Percentiles rank a stretch among this genome's conserved stretches.
Evolutionary conservation across 2,113 vertebrate genomes (phyloP).

Genomic region (Fregata magnificens): DNA sequence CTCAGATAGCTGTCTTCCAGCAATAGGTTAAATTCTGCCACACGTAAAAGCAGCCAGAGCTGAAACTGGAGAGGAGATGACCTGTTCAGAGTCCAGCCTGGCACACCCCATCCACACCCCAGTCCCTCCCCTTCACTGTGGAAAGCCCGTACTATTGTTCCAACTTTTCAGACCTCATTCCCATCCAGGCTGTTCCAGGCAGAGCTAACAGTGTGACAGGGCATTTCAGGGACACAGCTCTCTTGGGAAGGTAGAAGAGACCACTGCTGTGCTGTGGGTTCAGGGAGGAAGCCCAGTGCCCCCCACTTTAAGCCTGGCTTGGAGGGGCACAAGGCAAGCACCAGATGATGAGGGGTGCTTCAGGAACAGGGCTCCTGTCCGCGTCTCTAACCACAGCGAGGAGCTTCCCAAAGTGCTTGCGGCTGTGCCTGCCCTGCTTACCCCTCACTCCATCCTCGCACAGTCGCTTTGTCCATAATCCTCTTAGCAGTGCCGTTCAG

Average conservation of each 20-base stretch:
- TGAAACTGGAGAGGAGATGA: neutral
- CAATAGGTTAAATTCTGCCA: neutral
- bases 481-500: neutral
- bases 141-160: neutral
- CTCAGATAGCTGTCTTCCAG: neutral
- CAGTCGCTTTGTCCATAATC: neutral
- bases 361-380: neutral
- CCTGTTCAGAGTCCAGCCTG: neutral
- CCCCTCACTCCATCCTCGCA: neutral
- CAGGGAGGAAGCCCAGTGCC: neutral
- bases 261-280: neutral
- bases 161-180: neutral
- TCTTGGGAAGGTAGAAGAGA: neutral
- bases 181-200: neutral
- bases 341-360: neutral
- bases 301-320: neutral
- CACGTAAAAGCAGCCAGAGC: neutral
- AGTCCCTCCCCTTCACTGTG: neutral
- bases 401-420: neutral
- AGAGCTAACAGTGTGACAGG: neutral
- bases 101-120: neutral
- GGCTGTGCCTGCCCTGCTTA: neutral
- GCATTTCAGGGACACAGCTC: neutral
- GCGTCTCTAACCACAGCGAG: neutral
- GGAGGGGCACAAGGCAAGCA: neutral